phyloP scores from a whole-genome alignment of 2,113 vertebrate genomes.

The Platichthys stellatus region DNA sequence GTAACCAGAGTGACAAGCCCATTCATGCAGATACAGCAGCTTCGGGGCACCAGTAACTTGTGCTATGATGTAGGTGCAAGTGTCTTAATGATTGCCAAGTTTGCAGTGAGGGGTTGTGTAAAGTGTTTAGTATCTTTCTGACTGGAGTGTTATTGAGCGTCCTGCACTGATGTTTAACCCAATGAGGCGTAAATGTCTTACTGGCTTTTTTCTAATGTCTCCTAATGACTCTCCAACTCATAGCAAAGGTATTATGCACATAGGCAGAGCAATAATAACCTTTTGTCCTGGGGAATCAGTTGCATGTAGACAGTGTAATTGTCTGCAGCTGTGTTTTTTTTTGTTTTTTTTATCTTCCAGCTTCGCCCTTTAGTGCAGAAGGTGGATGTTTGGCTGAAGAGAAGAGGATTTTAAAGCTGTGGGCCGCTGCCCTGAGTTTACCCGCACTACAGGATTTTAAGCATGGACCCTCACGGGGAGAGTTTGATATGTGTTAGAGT shows the following conservation, averaged over 20 bases:
- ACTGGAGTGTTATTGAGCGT: conserved; percentile 47
- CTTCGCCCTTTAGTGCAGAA: conserved; percentile 1
- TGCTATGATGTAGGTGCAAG: conserved; percentile 46
- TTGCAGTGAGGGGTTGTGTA: conserved; percentile 41
- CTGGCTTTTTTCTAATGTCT: conserved; percentile 23
- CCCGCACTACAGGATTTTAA: conserved; percentile 46
- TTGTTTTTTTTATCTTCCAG: background rate
- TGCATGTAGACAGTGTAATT: conserved; percentile 41
- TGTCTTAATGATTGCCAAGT: conserved; percentile 58
- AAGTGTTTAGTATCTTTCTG: conserved; percentile 43
- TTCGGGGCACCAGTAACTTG: conserved; percentile 55
- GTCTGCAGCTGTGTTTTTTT: conserved; percentile 51
- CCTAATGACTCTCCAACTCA: conserved; percentile 44
- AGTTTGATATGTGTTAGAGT: too few relatives aligned
- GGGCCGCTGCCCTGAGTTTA: conserved; percentile 51
- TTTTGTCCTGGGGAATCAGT: conserved; percentile 34
- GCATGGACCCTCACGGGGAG: conserved; percentile 8
- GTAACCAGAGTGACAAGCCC: conserved; percentile 45
- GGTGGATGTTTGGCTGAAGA: conserved; percentile 46
- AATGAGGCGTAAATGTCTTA: conserved; percentile 62
- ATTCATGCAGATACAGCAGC: conserved; percentile 56
- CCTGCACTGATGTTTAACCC: conserved; percentile 50
- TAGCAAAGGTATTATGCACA: conserved; percentile 33
- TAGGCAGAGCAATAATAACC: conserved; percentile 38
- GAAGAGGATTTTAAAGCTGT: conserved; percentile 46